These are phyloP conservation scores for Conus betulinus DNA, from an alignment of 1,140 invertebrate species.

Conservation along the genomic window DNA sequence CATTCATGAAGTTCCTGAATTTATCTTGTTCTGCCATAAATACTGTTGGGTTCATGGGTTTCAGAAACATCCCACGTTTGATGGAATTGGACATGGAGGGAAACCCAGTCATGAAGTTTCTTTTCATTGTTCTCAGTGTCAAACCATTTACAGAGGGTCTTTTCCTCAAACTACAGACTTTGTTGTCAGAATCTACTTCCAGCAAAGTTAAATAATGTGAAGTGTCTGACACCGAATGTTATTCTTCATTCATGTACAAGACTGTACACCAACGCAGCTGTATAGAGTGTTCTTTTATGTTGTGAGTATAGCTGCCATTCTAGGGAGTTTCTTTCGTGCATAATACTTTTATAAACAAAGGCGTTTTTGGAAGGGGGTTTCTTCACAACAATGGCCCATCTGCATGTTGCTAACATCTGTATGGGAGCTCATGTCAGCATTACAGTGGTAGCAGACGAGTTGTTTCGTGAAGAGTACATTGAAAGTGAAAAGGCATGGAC, in stretches of 20 bases:
- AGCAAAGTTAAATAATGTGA: slow-evolving; percentile 32
- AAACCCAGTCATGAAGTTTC: background rate
- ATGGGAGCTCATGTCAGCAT: background rate
- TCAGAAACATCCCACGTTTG: background rate
- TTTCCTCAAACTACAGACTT: slow-evolving; percentile 48
- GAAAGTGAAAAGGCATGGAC: background rate
- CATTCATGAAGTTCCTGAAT: background rate
- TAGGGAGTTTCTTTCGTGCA: slow-evolving; percentile 45
- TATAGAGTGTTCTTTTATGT: slow-evolving; percentile 55
- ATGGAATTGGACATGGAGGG: background rate
- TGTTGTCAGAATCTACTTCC: slow-evolving; percentile 52
- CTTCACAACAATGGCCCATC: background rate
- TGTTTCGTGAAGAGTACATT: background rate
- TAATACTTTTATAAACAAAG: too few relatives aligned
- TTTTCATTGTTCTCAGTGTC: slow-evolving; percentile 33
- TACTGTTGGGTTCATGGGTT: background rate
- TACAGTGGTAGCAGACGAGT: background rate
- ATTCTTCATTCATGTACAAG: slow-evolving; percentile 58
- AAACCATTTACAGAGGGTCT: slow-evolving; percentile 8
- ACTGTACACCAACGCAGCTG: slow-evolving; percentile 43
- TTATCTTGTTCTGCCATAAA: background rate
- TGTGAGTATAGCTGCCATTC: slow-evolving; percentile 45
- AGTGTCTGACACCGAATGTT: slow-evolving; percentile 47
- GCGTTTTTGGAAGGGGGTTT: background rate
- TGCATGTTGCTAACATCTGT: background rate